Percentiles rank a stretch among this genome's conserved stretches.
These are phyloP conservation scores for Chloromyia formosa DNA, from an alignment of 2,888 invertebrate species.

Conservation along the genomic window DNA sequence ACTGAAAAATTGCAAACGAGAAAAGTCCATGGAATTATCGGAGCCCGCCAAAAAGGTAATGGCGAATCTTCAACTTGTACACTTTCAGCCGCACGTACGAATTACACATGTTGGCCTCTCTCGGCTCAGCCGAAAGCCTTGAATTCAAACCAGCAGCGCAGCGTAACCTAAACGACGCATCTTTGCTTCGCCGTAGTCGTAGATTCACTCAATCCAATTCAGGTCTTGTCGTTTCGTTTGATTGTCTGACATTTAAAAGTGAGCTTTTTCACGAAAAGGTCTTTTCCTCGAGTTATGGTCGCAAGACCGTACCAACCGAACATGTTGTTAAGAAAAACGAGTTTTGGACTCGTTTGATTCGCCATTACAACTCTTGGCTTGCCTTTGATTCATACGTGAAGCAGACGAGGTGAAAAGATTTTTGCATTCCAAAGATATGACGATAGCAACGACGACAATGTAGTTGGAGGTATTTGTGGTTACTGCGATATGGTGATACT, in stretches of 20 bases:
- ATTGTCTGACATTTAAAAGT: conserved; percentile 40
- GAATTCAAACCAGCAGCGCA: not conserved
- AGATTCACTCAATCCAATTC: not conserved
- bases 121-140: conserved; percentile 15
- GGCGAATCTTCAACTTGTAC: no score
- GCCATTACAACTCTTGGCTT: conserved; percentile 6
- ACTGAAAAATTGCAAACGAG: not conserved
- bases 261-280: conserved; percentile 24
- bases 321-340: conserved; percentile 15
- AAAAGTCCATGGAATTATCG: not conserved
- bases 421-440: conserved; percentile 37
- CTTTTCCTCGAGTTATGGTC: not conserved
- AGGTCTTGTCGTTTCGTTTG: conserved; percentile 20
- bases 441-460: not conserved
- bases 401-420: conserved; percentile 30
- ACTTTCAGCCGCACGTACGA: no score
- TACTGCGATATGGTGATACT: not conserved
- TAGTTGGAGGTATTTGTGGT: no score
- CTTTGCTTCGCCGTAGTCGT: not conserved
- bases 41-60: no score
- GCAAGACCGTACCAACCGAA: no score
- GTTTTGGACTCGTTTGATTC: conserved; percentile 32
- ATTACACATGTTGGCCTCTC: no score
- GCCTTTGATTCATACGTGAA: conserved; percentile 20
- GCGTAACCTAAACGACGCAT: not conserved